A percentile compares a stretch with the other conserved stretches of the same genome.
Evolutionary conservation across 2,113 vertebrate species (phyloP).

Genomic region (Oryzias curvinotus): DNA sequence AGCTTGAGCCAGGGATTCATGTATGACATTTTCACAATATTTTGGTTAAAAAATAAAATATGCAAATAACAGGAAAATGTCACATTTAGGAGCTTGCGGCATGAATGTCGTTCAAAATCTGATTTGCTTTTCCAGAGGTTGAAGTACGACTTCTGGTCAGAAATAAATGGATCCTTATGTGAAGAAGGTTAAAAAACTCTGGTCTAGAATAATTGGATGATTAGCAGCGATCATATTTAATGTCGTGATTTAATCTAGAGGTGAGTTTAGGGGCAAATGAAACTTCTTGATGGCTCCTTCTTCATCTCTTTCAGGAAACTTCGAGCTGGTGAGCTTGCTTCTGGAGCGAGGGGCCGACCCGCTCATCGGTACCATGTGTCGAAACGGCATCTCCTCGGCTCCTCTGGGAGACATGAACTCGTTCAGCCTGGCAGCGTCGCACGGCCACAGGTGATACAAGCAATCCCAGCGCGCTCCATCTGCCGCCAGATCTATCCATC

Average conservation of each 20-base stretch:
- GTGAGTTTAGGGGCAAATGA: not conserved
- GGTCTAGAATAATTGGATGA: no score
- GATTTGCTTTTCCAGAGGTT: no score
- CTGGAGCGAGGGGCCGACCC: conserved; percentile 81
- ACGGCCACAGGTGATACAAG: conserved; percentile 79
- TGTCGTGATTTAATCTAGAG: not conserved
- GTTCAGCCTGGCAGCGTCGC: conserved; percentile 80
- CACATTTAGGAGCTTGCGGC: no score
- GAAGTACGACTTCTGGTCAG: no score
- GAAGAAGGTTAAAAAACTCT: no score
- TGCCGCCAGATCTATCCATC: conserved; percentile 32
- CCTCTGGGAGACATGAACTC: conserved; percentile 81
- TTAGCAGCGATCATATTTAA: no score
- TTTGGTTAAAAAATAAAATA: no score
- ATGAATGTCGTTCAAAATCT: no score
- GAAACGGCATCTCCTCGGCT: conserved; percentile 75
- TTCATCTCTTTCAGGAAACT: conserved; percentile 68
- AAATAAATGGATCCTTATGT: no score
- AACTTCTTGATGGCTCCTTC: not conserved
- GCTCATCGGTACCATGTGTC: conserved; percentile 78
- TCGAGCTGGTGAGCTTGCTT: conserved; percentile 80
- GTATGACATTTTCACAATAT: no score
- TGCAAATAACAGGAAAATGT: no score
- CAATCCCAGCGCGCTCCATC: not conserved
- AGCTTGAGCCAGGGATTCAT: no score